Conservation (phyloP, 2,888 invertebrate genomes). For the Conchocele bisecta region DNA sequence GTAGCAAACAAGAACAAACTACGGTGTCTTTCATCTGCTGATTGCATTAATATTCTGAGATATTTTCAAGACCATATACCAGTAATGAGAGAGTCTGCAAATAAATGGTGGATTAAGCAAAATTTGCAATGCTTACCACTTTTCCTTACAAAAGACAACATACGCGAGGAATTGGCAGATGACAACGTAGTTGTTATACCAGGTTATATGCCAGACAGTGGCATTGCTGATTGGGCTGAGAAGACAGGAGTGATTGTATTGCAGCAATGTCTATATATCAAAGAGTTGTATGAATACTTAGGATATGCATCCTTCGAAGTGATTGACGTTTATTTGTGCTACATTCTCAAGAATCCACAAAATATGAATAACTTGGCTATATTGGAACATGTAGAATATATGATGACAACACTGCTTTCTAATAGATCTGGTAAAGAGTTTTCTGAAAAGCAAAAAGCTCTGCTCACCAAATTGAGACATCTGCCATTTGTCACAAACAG, state of each 20-base stretch:
- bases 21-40: too few relatives aligned
- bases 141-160: constrained; percentile 59
- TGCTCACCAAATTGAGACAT: not conserved
- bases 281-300: not conserved
- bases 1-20: too few relatives aligned
- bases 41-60: too few relatives aligned
- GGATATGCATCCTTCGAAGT: not conserved
- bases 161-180: too few relatives aligned
- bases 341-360: constrained; percentile 3
- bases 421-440: too few relatives aligned
- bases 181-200: not conserved
- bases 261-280: not conserved
- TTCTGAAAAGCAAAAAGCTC: not conserved
- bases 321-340: constrained; percentile 1
- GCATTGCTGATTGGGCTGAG: not conserved
- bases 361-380: not conserved
- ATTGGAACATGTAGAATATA: constrained; percentile 8
- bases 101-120: constrained; percentile 26
- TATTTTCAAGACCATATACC: too few relatives aligned
- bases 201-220: not conserved
- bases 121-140: constrained; percentile 64
- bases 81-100: constrained; percentile 58
- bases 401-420: constrained; percentile 1
- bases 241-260: not conserved
- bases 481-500: not conserved